A percentile compares a stretch with the other conserved stretches of the same genome.
Conservation (phyloP, 2,888 invertebrate genomes). For the Leptopilina syphax region DNA sequence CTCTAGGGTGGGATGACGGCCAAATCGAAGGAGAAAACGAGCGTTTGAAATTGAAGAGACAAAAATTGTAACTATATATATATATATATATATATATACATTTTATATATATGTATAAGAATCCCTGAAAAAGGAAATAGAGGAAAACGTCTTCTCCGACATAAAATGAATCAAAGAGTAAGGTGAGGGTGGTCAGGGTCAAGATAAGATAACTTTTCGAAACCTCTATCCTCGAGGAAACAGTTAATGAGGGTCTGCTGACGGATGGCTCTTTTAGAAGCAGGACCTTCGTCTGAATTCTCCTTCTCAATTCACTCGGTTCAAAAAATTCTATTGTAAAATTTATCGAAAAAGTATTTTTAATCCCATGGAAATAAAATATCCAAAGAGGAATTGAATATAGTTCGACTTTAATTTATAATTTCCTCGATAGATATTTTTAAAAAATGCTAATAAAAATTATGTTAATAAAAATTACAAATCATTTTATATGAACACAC, state of each 20-base stretch:
- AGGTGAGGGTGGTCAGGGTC: slow-evolving; percentile 58
- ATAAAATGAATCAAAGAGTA: slow-evolving; percentile 36
- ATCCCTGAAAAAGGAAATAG: slow-evolving; percentile 3
- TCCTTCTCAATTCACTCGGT: background rate
- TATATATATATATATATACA: slow-evolving; percentile 1
- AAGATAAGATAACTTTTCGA: slow-evolving; percentile 69
- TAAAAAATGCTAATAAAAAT: background rate
- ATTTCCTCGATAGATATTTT: background rate
- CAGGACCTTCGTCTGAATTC: background rate
- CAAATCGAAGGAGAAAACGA: slow-evolving; percentile 42
- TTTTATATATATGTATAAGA: background rate
- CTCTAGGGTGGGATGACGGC: slow-evolving; percentile 42
- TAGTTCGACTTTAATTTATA: background rate
- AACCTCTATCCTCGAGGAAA: slow-evolving; percentile 66
- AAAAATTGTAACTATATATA: background rate
- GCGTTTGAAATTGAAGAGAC: slow-evolving; percentile 4
- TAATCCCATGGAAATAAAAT: background rate
- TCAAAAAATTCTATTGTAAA: background rate
- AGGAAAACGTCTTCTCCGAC: background rate
- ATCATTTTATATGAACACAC: no score
- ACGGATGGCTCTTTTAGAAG: slow-evolving; percentile 59
- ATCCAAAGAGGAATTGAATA: background rate
- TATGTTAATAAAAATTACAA: no score
- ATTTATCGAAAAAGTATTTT: background rate
- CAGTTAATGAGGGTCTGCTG: slow-evolving; percentile 71